These are phyloP conservation scores for Drosophila busckii DNA, from an alignment of 1,140 invertebrate species.

Conservation along the genomic window DNA sequence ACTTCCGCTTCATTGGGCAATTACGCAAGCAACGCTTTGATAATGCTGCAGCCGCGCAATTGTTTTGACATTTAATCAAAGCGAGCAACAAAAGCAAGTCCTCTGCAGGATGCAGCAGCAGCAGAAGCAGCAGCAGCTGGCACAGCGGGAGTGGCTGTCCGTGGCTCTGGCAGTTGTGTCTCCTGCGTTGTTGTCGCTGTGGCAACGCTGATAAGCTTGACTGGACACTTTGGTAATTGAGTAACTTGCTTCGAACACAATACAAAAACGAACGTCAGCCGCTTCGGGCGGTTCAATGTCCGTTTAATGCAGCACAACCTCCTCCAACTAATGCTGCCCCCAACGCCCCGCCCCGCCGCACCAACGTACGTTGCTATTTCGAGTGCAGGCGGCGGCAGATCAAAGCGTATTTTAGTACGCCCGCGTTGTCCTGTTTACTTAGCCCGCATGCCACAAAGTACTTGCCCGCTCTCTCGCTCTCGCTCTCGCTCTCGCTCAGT, in stretches of 20 bases:
- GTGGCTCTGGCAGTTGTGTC: too few species aligned
- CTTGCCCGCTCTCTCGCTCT: too few species aligned
- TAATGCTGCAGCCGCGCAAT: slow-evolving; percentile 62
- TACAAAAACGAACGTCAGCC: slow-evolving; percentile 5
- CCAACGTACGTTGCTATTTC: background rate
- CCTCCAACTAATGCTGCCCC: background rate
- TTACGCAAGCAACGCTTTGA: slow-evolving; percentile 62
- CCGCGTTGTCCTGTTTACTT: slow-evolving; percentile 23
- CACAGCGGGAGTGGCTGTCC: too few species aligned
- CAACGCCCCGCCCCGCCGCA: background rate
- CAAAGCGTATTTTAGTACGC: slow-evolving; percentile 28
- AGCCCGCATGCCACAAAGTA: slow-evolving; percentile 31
- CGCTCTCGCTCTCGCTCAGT: too few species aligned
- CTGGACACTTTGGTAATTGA: slow-evolving; percentile 68
- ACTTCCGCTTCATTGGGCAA: slow-evolving; percentile 69
- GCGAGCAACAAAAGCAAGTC: slow-evolving; percentile 32
- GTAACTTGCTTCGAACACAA: slow-evolving; percentile 32
- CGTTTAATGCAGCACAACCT: slow-evolving; percentile 14
- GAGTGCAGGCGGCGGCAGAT: slow-evolving; percentile 26
- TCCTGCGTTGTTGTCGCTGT: slow-evolving; percentile 4
- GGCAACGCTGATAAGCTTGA: slow-evolving; percentile 48
- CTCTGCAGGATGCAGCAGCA: slow-evolving; percentile 19
- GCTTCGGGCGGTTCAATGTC: slow-evolving; percentile 51
- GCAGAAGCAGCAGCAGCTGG: too few species aligned
- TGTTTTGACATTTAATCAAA: slow-evolving; percentile 73